Base-by-base conservation (phyloP, 2,888 invertebrate species). In the Ischnus inquisitorius region DNA sequence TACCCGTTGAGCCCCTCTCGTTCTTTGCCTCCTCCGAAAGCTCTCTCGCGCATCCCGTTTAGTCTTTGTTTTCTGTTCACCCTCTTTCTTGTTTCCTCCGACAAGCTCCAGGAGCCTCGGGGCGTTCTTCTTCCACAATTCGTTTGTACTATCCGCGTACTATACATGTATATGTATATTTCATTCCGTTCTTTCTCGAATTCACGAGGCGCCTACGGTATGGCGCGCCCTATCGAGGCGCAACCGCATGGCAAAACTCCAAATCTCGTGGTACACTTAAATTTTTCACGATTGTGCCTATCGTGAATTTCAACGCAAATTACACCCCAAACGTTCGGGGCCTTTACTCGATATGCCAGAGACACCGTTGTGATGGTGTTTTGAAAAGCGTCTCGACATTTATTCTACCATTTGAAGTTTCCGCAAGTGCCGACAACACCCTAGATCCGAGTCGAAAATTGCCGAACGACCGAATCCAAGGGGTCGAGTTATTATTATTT, bases 161-260 rank as follows among this genome's bases (percentile, higher is more conserved):
- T 64, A 67, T 28, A 54, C 5, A 67, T 43, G 54, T 14, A 34
- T 41, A 57, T 65, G 69, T 71, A 79, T 69, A 75, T 83, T 79
- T 71, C 62, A 82, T 82, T 74, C 46, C 57, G 12, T 67, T 68
- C 39, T 76, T 76, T 54, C 64, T 64, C 60, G 41, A 77, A 78
- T 78, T 82, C 82, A 51, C 71, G 67, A 72, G 57, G 72, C 72
- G 57, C 57, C 72, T 57, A 57, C 72, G 41, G 39, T 57, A 41
- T 41, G 54, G 19, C 54, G 67, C 71, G 41, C 14, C 22, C 62
- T 19, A 69, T 69, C 68, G 46, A 57, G 54, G 46, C 51, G 25
- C 43, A 65, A 25, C 57, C 19, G 22, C 41, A 39, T 79, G 79
- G 62, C 77, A 77, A 62, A 54, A 76, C 77, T 80, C 76, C 64